These are phyloP conservation scores for Meiosimyza platycephala DNA, from an alignment of 2,888 invertebrate species.

Conservation along the genomic window DNA sequence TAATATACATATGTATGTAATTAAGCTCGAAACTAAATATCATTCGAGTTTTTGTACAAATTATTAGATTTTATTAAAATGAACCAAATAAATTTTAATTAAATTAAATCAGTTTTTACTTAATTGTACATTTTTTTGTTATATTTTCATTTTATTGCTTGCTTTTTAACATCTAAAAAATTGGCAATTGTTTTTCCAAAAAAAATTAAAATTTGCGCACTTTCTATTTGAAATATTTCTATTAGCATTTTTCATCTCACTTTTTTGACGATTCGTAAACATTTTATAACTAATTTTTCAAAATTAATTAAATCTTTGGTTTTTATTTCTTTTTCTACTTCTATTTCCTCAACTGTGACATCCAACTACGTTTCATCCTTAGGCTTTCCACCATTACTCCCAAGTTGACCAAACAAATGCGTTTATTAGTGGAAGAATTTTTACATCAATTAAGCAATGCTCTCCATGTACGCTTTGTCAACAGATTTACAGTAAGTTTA, in stretches of 20 bases:
- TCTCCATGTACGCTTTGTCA: conserved; percentile 60
- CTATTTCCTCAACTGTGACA: neutral
- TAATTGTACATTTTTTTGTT: neutral
- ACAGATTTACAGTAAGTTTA: conserved; percentile 60
- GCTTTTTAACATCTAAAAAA: neutral
- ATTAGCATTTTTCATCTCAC: too few species aligned
- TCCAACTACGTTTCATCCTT: too few species aligned
- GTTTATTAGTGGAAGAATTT: conserved; percentile 73
- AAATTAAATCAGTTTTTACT: neutral
- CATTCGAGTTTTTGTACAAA: neutral
- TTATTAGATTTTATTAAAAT: neutral
- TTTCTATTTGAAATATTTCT: too few species aligned
- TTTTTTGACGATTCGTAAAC: too few species aligned
- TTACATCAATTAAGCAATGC: conserved; percentile 71
- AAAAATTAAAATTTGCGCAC: neutral
- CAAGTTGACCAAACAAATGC: conserved; percentile 63
- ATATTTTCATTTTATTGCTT: neutral
- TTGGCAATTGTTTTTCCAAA: conserved; percentile 47
- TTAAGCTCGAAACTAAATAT: neutral
- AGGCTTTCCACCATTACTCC: conserved; percentile 64
- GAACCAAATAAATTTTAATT: neutral
- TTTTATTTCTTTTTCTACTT: conserved; percentile 23
- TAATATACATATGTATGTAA: neutral
- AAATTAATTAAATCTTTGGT: conserved; percentile 24
- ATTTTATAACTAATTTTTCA: neutral